Conservation (phyloP, 2,113 vertebrate species). For the Alectura lathami region DNA sequence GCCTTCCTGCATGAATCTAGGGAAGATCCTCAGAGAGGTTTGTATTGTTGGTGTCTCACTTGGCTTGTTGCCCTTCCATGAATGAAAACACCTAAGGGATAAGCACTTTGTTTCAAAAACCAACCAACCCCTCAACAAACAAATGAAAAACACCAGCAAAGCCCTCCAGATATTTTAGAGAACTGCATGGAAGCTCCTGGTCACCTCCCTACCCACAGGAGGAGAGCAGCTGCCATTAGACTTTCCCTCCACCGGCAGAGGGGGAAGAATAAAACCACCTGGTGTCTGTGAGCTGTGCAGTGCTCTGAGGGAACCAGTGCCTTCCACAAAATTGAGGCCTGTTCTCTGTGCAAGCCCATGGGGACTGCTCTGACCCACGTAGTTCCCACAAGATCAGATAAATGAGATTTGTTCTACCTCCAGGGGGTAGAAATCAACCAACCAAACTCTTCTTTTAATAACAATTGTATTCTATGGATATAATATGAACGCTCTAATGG, state of each 20-base stretch:
- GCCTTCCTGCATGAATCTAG: background rate
- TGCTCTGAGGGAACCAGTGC: background rate
- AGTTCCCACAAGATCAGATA: background rate
- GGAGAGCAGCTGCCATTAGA: background rate
- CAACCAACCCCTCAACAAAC: background rate
- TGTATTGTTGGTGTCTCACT: background rate
- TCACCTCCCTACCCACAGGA: background rate
- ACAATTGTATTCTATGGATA: too few species aligned
- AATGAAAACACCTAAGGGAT: background rate
- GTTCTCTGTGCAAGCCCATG: background rate
- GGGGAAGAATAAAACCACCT: background rate
- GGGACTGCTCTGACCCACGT: background rate
- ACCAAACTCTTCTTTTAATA: background rate
- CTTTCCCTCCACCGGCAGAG: background rate
- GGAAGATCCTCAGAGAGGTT: background rate
- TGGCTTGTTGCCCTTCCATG: background rate
- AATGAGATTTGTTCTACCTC: background rate
- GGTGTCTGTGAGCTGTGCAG: background rate
- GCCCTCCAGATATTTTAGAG: background rate
- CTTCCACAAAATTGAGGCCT: background rate
- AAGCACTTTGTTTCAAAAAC: background rate
- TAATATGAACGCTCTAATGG: background rate
- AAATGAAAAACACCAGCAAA: background rate
- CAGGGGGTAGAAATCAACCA: fast-evolving
- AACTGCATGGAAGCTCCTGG: background rate